phyloP scores from a whole-genome alignment of 2,888 invertebrate genomes.

The Mythimna pallens region DNA sequence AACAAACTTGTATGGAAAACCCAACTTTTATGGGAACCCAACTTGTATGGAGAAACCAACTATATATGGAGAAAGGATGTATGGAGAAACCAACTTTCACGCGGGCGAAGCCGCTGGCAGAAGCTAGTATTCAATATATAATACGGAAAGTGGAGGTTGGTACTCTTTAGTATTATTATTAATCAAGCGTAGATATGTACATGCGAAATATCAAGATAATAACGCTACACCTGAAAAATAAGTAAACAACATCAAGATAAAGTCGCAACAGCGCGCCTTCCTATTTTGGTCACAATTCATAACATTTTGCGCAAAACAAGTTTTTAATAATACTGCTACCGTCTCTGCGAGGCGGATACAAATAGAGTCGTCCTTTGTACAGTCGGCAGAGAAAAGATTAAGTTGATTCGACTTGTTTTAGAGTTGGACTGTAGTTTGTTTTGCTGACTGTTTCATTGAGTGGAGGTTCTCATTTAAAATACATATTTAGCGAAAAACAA shows the following conservation, averaged over 20 bases:
- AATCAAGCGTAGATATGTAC: too few relatives aligned
- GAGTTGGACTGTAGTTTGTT: background rate
- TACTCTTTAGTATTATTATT: too few relatives aligned
- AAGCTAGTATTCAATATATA: too few relatives aligned
- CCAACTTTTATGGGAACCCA: too few relatives aligned
- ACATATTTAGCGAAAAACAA: background rate
- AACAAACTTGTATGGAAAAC: too few relatives aligned
- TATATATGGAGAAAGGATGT: too few relatives aligned
- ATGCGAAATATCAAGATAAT: too few relatives aligned
- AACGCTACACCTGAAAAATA: too few relatives aligned
- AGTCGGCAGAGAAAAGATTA: slow-evolving; percentile 55
- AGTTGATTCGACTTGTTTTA: slow-evolving; percentile 25
- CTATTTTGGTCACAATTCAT: slow-evolving; percentile 51
- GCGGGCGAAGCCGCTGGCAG: too few relatives aligned
- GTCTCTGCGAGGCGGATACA: slow-evolving; percentile 68
- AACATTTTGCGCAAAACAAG: slow-evolving; percentile 55
- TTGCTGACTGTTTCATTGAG: slow-evolving; percentile 13
- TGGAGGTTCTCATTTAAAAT: background rate
- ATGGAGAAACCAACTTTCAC: too few relatives aligned
- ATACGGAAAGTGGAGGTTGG: too few relatives aligned
- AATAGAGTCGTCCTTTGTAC: slow-evolving; percentile 72
- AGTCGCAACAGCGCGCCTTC: slow-evolving; percentile 3
- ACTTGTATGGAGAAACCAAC: too few relatives aligned
- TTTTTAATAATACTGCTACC: slow-evolving; percentile 76
- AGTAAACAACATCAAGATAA: background rate